A percentile compares a stretch with the other conserved stretches of the same genome.
These are phyloP conservation scores for Mirounga angustirostris DNA, from an alignment of 2,113 vertebrate genomes.

Conservation along the genomic window DNA sequence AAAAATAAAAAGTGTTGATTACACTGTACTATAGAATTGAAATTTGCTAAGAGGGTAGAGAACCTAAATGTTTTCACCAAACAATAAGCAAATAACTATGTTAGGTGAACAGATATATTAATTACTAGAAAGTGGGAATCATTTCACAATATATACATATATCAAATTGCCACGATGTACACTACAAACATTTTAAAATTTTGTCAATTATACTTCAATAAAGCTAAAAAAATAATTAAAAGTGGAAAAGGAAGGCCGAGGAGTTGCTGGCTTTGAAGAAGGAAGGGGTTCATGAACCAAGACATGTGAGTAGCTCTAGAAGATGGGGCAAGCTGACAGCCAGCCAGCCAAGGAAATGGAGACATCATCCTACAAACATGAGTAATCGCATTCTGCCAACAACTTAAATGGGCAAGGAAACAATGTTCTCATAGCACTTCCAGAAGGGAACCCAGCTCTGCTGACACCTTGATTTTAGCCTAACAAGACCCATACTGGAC, in stretches of 20 bases:
- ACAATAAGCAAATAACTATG: not conserved
- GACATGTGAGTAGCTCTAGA: not conserved
- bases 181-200: not conserved
- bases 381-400: not conserved
- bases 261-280: not conserved
- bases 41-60: not conserved
- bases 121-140: not conserved
- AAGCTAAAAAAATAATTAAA: not conserved
- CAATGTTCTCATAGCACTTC: not conserved
- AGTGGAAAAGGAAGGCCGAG: not conserved
- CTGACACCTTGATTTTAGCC: not conserved
- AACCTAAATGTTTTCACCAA: not conserved
- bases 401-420: not conserved
- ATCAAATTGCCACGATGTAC: not conserved
- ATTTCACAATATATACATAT: not conserved
- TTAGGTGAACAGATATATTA: not conserved
- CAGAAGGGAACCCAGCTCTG: not conserved
- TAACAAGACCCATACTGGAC: not conserved
- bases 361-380: not conserved
- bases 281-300: not conserved
- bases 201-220: not conserved
- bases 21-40: not conserved
- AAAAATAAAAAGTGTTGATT: not conserved
- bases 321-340: not conserved
- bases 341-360: not conserved